Evolutionary conservation across 2,113 vertebrate genomes (phyloP).

Genomic region (Oreotragus oreotragus): DNA sequence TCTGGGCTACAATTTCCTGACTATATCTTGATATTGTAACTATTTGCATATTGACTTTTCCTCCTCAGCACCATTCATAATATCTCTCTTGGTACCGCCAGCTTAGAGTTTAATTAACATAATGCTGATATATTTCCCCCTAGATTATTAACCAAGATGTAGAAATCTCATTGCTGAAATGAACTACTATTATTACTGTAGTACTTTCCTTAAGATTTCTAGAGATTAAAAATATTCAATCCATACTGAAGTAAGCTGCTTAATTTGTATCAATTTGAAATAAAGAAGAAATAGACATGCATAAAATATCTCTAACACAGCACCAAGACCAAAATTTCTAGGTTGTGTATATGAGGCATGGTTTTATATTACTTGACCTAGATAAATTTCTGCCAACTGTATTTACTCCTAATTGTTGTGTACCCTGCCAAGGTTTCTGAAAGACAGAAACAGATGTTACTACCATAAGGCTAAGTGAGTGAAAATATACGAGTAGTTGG

Average conservation of each 20-base stretch:
- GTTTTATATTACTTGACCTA: neutral
- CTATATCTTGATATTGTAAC: conserved; percentile 18
- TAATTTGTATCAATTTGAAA: conserved; percentile 22
- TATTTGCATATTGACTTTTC: conserved; percentile 38
- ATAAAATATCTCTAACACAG: neutral
- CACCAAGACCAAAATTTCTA: neutral
- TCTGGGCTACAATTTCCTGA: conserved; percentile 12
- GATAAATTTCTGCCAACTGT: neutral
- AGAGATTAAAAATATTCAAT: conserved; percentile 24
- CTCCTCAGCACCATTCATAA: neutral
- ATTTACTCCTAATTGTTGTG: neutral
- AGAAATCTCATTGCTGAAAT: conserved; percentile 36
- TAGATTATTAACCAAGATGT: conserved; percentile 44
- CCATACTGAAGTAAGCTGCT: neutral
- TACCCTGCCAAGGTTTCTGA: neutral
- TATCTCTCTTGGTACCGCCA: neutral
- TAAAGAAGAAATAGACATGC: neutral
- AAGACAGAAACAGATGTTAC: neutral
- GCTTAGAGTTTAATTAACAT: conserved; percentile 53
- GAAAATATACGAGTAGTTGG: neutral
- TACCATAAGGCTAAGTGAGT: neutral
- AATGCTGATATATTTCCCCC: conserved; percentile 12
- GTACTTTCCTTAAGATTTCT: neutral
- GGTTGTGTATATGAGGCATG: neutral
- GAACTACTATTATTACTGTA: neutral